A percentile compares a stretch with the other conserved stretches of the same genome.
Conservation (phyloP, 2,888 invertebrate species). For the Palloptera scutellata region DNA sequence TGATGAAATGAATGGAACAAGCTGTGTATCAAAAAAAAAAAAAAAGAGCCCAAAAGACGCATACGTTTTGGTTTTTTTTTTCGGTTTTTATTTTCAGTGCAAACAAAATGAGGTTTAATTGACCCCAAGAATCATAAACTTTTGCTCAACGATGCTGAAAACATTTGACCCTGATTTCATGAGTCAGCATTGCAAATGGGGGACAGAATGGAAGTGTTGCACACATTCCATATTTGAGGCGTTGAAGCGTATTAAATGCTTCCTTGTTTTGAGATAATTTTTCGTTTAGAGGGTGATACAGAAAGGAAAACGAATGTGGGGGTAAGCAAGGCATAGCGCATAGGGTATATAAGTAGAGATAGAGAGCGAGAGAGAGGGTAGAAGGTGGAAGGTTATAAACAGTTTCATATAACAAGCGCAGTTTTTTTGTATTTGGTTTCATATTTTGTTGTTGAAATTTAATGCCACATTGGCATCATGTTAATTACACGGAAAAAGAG, state of each 20-base stretch:
- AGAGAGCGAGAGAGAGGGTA: too few species aligned
- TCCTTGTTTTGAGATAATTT: conserved; percentile 14
- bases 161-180: conserved; percentile 61
- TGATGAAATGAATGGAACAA: not conserved
- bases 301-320: too few species aligned
- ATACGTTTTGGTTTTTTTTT: conserved; percentile 3
- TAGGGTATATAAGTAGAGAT: too few species aligned
- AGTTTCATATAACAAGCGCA: too few species aligned
- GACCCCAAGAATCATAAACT: conserved; percentile 62
- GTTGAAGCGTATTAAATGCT: conserved; percentile 31
- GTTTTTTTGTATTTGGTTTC: too few species aligned
- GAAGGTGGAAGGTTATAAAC: too few species aligned
- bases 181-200: conserved; percentile 54
- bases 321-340: too few species aligned
- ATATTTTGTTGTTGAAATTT: too few species aligned
- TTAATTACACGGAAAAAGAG: too few species aligned
- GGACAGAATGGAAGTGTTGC: conserved; percentile 7
- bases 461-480: too few species aligned
- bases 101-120: conserved; percentile 59
- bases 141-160: conserved; percentile 59
- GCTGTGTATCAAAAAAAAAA: conserved; percentile 7
- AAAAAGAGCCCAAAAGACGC: conserved; percentile 24
- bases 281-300: too few species aligned
- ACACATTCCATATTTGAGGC: conserved; percentile 9
- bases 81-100: not conserved